Base-by-base conservation (phyloP, 2,888 invertebrate genomes). In the Meteorus cinctellus region DNA sequence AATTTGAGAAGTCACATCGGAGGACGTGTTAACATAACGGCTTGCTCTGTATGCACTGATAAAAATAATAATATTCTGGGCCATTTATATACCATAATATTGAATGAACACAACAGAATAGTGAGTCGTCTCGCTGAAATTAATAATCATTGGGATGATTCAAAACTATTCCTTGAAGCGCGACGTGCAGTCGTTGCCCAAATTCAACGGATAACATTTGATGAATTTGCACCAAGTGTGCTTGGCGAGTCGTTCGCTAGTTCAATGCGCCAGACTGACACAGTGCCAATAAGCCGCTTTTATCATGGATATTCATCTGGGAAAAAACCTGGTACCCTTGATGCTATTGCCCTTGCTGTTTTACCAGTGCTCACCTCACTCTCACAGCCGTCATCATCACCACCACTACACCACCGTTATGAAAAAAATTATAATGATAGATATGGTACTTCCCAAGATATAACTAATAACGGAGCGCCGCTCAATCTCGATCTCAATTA, bases 131-230 rank as follows among this genome's bases (percentile, higher is more conserved):
- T 97, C 36, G 92, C 93, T 12, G 90, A 92, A 19, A 87, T 95
- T 75, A 96, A 97, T 85, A 92, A 93, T 0, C 94, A 95, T 84
- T 96, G 96, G 96, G 93, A 94, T 77, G 96, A 96, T 85, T 93
- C 95, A 55, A 93, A 92, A 0, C 86, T 96, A 19, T 96, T 95
- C 87, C 90, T 94, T 80, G 96, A 96, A 87, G 92, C 95, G 3
- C 92, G 95, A 70, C 91, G 95, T 66, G 93, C 95, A 14, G 92
- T 96, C 14, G 93, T 94, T 0, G 95, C 96, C 0, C 92, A 95
- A 87, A 93, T 96, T 59, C 96, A 96, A 81, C 96, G 96, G 83
- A 94, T 96, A 74, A 96, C 96, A 0, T 94, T 94, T 87, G 95
- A 94, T 83, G 96, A 96, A 87, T 96, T 95, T 89, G 90, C 96